Conservation (phyloP, 2,888 invertebrate species). For the Luperina testacea region DNA sequence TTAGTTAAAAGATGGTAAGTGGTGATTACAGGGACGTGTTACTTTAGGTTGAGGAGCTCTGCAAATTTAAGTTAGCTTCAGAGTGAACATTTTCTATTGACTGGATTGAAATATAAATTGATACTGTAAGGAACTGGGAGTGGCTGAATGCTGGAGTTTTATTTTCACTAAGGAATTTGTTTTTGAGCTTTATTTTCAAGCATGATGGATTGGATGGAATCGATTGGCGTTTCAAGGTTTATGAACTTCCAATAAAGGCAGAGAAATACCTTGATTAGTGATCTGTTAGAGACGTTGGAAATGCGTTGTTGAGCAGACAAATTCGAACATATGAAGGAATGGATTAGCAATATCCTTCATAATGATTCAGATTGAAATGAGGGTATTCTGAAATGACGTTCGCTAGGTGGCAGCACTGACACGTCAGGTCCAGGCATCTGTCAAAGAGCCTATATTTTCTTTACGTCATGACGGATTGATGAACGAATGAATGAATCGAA, state of each 20-base stretch:
- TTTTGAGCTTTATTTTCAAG: constrained; percentile 18
- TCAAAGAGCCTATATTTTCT: no score
- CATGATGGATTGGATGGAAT: constrained; percentile 16
- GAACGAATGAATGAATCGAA: no score
- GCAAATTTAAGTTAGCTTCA: constrained; percentile 14
- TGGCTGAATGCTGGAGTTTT: constrained; percentile 14
- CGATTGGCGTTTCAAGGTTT: neutral
- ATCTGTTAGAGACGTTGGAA: neutral
- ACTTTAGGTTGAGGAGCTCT: constrained; percentile 19
- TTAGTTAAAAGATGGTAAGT: constrained; percentile 34
- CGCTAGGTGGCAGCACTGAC: no score
- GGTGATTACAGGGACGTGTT: constrained; percentile 30
- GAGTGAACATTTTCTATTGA: constrained; percentile 26
- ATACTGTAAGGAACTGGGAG: constrained; percentile 7
- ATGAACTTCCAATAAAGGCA: neutral
- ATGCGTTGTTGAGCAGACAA: neutral
- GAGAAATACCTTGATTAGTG: neutral
- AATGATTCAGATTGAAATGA: no score
- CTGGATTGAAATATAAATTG: constrained; percentile 46
- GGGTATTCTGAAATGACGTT: no score
- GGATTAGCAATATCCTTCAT: no score
- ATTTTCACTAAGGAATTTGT: constrained; percentile 8
- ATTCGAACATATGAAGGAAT: no score
- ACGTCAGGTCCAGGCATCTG: no score
- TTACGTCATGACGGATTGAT: no score